Base-by-base conservation (phyloP, 37 sponge, comb jelly and placozoan genomes). In the Aplysina aerophoba region DNA sequence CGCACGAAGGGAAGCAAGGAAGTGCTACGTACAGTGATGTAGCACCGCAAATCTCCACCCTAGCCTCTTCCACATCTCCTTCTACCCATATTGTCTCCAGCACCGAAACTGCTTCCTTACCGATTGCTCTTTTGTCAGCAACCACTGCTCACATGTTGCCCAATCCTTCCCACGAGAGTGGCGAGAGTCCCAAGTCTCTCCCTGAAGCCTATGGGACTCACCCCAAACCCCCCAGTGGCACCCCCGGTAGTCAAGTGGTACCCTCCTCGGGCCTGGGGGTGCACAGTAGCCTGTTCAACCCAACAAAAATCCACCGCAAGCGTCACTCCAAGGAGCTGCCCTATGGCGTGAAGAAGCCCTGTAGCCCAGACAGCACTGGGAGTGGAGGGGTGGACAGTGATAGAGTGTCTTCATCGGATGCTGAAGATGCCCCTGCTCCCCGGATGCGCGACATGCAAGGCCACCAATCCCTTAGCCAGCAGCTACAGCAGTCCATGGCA, bases 351-450 rank as follows among this genome's bases (percentile, higher is more conserved):
- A 69, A 69, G 71, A 75, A 75, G 78, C 78, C 78, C 3, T 50
- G 78, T 24, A 75, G 78, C 40, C 78, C 78, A 8, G 78, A 75
- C 44, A 75, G 78, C 40, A 44, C n/a, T 16, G 37, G 78, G 24
- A 75, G 78, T 41, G 54, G 78, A 22, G 78, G 64, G 28, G 12
- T 44, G 50, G 50, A 11, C 50, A 44, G 50, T 44, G 50, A 8
- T 44, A 3, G 50, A 8, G 50, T 44, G 6, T 44, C 50, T 44
- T 44, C 50, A 44, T 44, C 50, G 3, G 50, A 44, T 44, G 50
- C 50, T 44, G 6, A 11, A 44, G 50, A 44, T 44, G 50, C 8
- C 50, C 3, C 3, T 44, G 50, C 50, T 44, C 50, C 8, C 6
- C 50, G 50, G 50, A 44, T 8, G 3, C 3, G 6, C 8, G 50